Conservation (phyloP, 1,140 invertebrate species). For the Lepidostoma basale region DNA sequence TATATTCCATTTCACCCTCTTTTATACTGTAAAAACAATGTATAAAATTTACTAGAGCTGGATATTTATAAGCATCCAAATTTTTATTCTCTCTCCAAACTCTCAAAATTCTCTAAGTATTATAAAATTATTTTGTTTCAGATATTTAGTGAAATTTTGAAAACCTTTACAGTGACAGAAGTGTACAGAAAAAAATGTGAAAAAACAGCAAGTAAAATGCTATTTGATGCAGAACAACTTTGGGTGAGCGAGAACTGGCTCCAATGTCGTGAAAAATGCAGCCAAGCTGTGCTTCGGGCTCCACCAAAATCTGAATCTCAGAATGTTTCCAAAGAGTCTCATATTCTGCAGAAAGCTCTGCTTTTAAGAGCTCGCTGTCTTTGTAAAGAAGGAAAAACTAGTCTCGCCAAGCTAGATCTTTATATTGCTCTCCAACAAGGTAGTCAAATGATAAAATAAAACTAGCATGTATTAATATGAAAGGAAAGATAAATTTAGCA, state of each 20-base stretch:
- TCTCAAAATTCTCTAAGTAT: not conserved
- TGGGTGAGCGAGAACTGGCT: slow-evolving; percentile 1
- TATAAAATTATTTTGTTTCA: not conserved
- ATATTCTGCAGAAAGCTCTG: not conserved
- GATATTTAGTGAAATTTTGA: not conserved
- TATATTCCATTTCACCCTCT: not conserved
- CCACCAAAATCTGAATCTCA: not conserved
- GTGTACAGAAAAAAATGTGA: slow-evolving; percentile 26
- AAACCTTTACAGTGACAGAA: slow-evolving; percentile 18
- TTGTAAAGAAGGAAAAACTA: not conserved
- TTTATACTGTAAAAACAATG: not conserved
- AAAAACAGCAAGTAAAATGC: not conserved
- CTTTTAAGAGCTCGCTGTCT: slow-evolving; percentile 10
- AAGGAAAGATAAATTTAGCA: not conserved
- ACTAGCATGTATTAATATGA: not conserved
- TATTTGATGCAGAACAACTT: slow-evolving; percentile 4
- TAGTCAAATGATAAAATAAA: not conserved
- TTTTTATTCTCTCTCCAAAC: not conserved
- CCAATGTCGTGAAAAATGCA: not conserved
- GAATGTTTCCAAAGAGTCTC: not conserved
- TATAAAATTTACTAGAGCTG: not conserved
- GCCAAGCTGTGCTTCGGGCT: slow-evolving; percentile 8
- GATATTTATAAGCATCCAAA: not conserved
- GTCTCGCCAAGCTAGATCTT: slow-evolving; percentile 1
- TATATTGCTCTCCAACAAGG: slow-evolving; percentile 2